Evolutionary conservation across 2,113 vertebrate genomes (phyloP).

Genomic region (Odocoileus hemionus): DNA sequence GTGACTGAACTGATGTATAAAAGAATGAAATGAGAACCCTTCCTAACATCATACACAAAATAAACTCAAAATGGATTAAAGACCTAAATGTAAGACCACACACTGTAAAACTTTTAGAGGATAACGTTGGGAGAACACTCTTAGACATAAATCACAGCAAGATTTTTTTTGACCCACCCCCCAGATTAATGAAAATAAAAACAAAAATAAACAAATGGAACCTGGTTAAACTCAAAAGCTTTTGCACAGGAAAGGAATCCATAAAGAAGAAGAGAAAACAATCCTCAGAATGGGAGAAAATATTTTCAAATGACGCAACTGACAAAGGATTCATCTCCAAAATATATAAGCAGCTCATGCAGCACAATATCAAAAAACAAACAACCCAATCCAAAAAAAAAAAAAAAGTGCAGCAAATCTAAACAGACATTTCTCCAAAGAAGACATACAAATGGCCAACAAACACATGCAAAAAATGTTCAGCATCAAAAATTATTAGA

Average conservation of each 20-base stretch:
- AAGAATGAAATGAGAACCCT: neutral
- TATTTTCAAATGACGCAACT: neutral
- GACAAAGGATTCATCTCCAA: neutral
- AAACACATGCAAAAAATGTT: neutral
- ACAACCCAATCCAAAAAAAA: neutral
- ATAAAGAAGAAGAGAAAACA: neutral
- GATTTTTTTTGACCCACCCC: neutral
- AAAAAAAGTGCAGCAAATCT: neutral
- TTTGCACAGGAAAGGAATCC: neutral
- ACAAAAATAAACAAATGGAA: neutral
- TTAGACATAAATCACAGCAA: neutral
- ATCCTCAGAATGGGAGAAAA: neutral
- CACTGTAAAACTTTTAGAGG: neutral
- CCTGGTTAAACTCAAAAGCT: neutral
- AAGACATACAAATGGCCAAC: neutral
- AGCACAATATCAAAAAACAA: neutral
- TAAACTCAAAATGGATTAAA: neutral
- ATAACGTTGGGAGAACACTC: neutral
- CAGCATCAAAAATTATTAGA: neutral
- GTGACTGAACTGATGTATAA: neutral
- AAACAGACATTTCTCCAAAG: neutral
- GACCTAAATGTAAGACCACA: neutral
- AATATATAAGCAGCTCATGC: neutral
- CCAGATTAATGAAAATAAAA: neutral
- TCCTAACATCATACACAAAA: neutral